Evolutionary conservation across 2,888 invertebrate genomes (phyloP), one percentile per base, ranked within the genome.

Genomic region (Mystacides longicornis): DNA sequence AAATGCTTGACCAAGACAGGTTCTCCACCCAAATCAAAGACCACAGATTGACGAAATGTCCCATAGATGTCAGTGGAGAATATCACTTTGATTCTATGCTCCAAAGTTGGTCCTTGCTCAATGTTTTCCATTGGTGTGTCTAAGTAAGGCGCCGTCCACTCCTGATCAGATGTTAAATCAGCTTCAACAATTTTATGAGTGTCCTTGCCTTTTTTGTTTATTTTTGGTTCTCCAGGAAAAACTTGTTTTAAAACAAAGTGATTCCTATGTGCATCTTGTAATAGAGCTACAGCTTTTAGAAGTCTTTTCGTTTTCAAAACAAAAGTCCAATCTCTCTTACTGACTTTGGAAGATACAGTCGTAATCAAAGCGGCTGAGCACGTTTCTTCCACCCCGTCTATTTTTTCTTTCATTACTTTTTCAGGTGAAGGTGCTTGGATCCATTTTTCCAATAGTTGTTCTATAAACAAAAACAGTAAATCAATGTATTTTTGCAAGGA

Each of bases 11-110:
- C 80, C 2, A 86, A 66, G 20, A 82, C 74, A 0, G 85, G 83
- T 65, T 83, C 81, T 51, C 70, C 67, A 1, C 86, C 86, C 65
- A 87, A 85, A 68, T 87, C 88, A 68, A 89, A 87, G 2, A 89
- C 82, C 2, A 90, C 76, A 1, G 86, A 81, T 68, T 91, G 89
- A 2, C 86, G 79, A 68, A 89, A 90, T 2, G 88, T 88, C 11
- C 74, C 89, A 66, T 85, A 89, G 55, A 88, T 85, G 61, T 85
- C 82, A 0, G 86, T 85, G 52, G 77, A 74, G 67, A 86, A 87
- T 49, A 74, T 73, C 42, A 87, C 73, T 51, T 74, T 74, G 2
- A 81, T 71, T 59, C 72, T 71, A 64, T 80, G 78, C 49, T 69
- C 69, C 14, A 69, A 60, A 2, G 62, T 57, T 16, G 65, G 51